Base-by-base conservation (phyloP, 2,113 vertebrate species). In the Carassius gibelio region DNA sequence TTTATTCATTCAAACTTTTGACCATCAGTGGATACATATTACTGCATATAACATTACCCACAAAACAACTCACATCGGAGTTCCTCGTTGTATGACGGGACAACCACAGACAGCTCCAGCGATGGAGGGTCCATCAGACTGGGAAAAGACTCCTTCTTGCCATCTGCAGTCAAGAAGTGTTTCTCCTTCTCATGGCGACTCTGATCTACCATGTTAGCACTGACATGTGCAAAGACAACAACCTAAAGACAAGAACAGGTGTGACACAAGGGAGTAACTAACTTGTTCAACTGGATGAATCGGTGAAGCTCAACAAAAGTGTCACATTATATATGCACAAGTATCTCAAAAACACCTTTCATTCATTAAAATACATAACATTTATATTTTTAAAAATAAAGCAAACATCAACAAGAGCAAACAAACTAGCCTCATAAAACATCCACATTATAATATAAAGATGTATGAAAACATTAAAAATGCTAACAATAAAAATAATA, bases 31-130 rank as follows among this genome's bases (percentile, higher is more conserved):
- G 1, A 57, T 57, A 55, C 15, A 57, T 8, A 19, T 57, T 57
- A 8, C 55, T 57, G 55, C 55, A 57, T 68, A 68, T 8, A 3
- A 3, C 15, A 21, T 23, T 30, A 30, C 30, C 30, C 30, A 2
- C 52, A 45, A 52, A 66, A 14, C 21, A 84, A 93, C 94, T 93
- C 87, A 96, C 95, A 88, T 86, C 95, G 88, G 62, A 92, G 89
- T 91, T 99, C 97, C 90, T 99, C 98, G 11, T 99, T 98, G 92
- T 99, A 99, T 0, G 98, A 96, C 55, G 98, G 98, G 75, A 99
- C 94, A 4, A 99, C 92, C 3, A 99, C 95, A n/a, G 98, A 97
- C 0, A 99, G 95, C 17, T 96, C 96, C 82, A 90, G 94, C 10
- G 96, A 94, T 21, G 95, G 87, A 0, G 93, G 91, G 83, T 97